phyloP scores from a whole-genome alignment of 2,888 invertebrate genomes.

The Eristalinus aeneus region DNA sequence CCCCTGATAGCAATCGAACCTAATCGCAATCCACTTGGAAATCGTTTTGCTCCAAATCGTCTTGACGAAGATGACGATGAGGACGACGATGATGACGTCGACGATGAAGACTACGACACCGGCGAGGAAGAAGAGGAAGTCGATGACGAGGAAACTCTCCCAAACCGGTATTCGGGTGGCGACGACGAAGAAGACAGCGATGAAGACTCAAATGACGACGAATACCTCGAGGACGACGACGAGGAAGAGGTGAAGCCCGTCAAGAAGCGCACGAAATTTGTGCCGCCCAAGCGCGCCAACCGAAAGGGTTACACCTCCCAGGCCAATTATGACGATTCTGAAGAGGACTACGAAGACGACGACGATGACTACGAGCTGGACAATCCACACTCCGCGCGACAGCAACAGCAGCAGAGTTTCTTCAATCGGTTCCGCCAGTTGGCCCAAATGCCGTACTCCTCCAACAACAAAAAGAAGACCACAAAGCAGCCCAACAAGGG shows the following conservation, averaged over 20 bases:
- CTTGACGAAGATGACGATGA: slow-evolving; percentile 73
- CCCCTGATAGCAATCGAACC: slow-evolving; percentile 70
- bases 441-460: slow-evolving; percentile 11
- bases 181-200: slow-evolving; percentile 69
- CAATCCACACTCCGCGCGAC: not conserved
- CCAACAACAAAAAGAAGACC: slow-evolving; percentile 45
- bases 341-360: slow-evolving; percentile 71
- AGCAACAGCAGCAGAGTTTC: slow-evolving; percentile 35
- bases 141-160: slow-evolving; percentile 48
- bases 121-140: slow-evolving; percentile 54
- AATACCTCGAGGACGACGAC: slow-evolving; percentile 1
- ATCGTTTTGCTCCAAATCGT: slow-evolving; percentile 66
- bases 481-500: not conserved
- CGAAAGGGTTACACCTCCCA: slow-evolving; percentile 26
- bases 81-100: slow-evolving; percentile 65
- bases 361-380: slow-evolving; percentile 63
- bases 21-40: slow-evolving; percentile 35
- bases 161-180: slow-evolving; percentile 51
- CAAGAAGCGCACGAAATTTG: slow-evolving; percentile 13
- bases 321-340: slow-evolving; percentile 49
- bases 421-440: slow-evolving; percentile 42
- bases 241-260: slow-evolving; percentile 11
- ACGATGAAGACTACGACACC: slow-evolving; percentile 37
- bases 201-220: not conserved
- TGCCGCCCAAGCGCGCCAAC: not conserved